Conservation (phyloP, 2,888 invertebrate species). For the Lochmaea crataegi region DNA sequence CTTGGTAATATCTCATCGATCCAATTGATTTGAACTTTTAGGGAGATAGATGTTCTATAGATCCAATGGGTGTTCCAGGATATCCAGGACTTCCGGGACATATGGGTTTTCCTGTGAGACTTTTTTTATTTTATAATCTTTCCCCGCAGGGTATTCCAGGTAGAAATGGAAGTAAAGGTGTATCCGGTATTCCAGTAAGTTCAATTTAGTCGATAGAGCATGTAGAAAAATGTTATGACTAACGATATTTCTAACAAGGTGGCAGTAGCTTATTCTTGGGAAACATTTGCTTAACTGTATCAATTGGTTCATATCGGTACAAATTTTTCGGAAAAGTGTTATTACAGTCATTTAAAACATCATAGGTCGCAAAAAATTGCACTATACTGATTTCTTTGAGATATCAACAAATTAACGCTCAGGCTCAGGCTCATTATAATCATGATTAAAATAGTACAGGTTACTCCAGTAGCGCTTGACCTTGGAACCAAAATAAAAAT, state of each 20-base stretch:
- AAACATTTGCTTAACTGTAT: background rate
- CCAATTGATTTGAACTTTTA: conserved; percentile 46
- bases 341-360: too few relatives aligned
- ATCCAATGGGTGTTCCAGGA: conserved; percentile 65
- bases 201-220: background rate
- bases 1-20: background rate
- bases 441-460: too few relatives aligned
- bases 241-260: conserved; percentile 7
- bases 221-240: conserved; percentile 14
- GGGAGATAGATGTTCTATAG: conserved; percentile 66
- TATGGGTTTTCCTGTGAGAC: conserved; percentile 67
- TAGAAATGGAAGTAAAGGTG: conserved; percentile 66
- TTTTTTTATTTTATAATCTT: conserved; percentile 34
- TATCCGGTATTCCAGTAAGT: conserved; percentile 60
- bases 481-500: too few relatives aligned
- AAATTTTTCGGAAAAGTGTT: too few relatives aligned
- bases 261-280: background rate
- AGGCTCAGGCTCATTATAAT: too few relatives aligned
- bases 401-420: too few relatives aligned
- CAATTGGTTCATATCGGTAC: too few relatives aligned
- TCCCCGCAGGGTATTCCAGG: conserved; percentile 63
- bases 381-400: too few relatives aligned
- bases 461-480: too few relatives aligned
- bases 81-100: conserved; percentile 68
- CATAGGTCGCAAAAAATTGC: too few relatives aligned